These are phyloP conservation scores for Amazona finschi DNA, from an alignment of 2,797 vertebrate species.

Conservation along the genomic window DNA sequence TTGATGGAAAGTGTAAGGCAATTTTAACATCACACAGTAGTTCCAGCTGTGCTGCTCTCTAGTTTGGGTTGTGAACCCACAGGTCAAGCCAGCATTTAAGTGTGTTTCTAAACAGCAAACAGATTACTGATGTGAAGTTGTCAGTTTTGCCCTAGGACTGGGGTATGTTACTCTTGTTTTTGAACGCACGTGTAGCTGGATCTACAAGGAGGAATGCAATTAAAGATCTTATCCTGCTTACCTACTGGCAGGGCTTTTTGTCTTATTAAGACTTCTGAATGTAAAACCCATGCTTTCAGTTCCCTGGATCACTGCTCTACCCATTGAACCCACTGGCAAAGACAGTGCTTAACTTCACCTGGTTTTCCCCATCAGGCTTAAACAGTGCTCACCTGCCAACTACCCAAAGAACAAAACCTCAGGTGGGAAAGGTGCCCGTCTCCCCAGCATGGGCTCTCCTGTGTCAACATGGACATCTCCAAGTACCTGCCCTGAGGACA, in stretches of 20 bases:
- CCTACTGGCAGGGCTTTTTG: neutral
- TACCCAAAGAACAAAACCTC: neutral
- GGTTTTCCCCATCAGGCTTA: neutral
- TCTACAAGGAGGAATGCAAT: neutral
- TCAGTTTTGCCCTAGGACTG: constrained; percentile 27
- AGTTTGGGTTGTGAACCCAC: neutral
- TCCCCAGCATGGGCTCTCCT: neutral
- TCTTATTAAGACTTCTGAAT: neutral
- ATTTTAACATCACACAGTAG: neutral
- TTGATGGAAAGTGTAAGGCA: neutral
- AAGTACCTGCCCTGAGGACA: rapidly evolving
- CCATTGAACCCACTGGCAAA: neutral
- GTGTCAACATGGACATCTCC: neutral
- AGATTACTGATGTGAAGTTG: neutral
- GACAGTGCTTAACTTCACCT: neutral
- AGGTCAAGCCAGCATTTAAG: neutral
- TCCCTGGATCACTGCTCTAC: neutral
- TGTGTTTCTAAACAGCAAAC: neutral
- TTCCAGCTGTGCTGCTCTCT: neutral
- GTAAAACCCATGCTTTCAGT: neutral
- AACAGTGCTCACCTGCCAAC: neutral
- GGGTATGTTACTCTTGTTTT: neutral
- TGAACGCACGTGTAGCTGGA: neutral
- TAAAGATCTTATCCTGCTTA: neutral
- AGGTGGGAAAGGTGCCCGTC: neutral